Base-by-base conservation (phyloP, 2,888 invertebrate species). In the Luperina nickerlii region DNA sequence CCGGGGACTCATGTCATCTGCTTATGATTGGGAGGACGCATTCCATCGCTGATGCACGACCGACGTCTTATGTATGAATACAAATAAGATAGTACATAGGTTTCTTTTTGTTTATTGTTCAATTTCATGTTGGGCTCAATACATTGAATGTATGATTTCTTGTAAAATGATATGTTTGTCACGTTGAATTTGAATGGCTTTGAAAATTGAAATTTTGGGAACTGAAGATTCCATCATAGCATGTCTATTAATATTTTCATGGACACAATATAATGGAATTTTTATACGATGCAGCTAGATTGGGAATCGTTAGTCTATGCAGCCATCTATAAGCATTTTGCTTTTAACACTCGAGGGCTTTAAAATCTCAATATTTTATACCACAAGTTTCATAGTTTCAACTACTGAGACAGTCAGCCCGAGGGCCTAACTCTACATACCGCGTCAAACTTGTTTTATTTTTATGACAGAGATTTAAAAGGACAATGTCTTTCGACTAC, bases 11-110 rank as follows among this genome's bases (percentile, higher is more conserved):
- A 90, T 92, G 93, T 94, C 93, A 94, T 93, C 92, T 92, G 92
- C 90, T 92, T 93, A 94, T 95, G 94, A 95, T 94, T 93, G 93
- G 81, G 93, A 92, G 92, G 92, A 92, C 90, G 91, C 95, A 95
- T 95, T 95, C 95, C 95, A 92, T 90, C 90, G 91, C 90, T 91
- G 90, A 91, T 90, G 88, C 90, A 91, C 90, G 90, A 90, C 90
- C 77, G 78, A 89, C 90, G 87, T 89, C 78, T 79, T 87, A 81
- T 79, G 85, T 80, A 63, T 85, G 89, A 88, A 90, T 88, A 90
- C 89, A 88, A 90, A 88, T 90, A 89, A 80, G 89, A 82, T 80
- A 86, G 89, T 79, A 86, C 88, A 87, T 81, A 73, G 45, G 42
- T 62, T 75, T 67, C 5, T 70, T 79, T 79, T 80, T 68, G 8